phyloP scores from a whole-genome alignment of 2,888 invertebrate genomes.

The Cecidostiba fungosa region DNA sequence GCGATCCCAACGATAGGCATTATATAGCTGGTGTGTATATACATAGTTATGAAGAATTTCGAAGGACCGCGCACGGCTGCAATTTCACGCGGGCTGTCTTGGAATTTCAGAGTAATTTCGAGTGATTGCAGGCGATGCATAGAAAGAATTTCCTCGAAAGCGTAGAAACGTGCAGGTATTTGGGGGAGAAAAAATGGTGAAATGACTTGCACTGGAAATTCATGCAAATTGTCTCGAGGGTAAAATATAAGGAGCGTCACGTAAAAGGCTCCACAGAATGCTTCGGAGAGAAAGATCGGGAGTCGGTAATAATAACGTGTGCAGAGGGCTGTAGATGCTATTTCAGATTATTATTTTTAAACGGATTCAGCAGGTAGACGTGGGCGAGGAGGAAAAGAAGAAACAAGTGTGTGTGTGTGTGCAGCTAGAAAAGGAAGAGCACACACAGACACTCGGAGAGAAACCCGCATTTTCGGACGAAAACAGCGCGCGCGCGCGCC shows the following conservation, averaged over 20 bases:
- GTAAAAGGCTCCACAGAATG: constrained; percentile 5
- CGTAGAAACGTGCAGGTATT: constrained; percentile 29
- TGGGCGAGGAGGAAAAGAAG: not conserved
- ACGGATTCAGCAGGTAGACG: constrained; percentile 27
- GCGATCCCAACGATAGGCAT: too few species aligned
- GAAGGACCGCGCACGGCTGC: too few species aligned
- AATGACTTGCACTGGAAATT: constrained; percentile 22
- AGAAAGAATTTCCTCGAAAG: constrained; percentile 16
- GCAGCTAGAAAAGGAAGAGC: not conserved
- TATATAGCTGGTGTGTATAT: too few species aligned
- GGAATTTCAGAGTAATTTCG: constrained; percentile 24
- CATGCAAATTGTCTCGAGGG: constrained; percentile 30
- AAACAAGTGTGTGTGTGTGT: not conserved
- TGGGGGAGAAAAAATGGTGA: not conserved
- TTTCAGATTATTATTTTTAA: constrained; percentile 49
- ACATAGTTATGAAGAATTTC: not conserved
- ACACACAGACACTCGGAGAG: too few species aligned
- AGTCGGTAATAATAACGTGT: constrained; percentile 40
- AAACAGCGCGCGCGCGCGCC: constrained; percentile 54
- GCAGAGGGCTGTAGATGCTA: constrained; percentile 29
- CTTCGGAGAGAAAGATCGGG: not conserved
- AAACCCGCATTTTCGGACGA: constrained; percentile 48
- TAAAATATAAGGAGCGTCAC: constrained; percentile 16
- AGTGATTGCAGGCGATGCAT: not conserved
- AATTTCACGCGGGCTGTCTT: not conserved